Evolutionary conservation across 2,888 invertebrate genomes (phyloP).

Genomic region (Phlogophora meticulosa): DNA sequence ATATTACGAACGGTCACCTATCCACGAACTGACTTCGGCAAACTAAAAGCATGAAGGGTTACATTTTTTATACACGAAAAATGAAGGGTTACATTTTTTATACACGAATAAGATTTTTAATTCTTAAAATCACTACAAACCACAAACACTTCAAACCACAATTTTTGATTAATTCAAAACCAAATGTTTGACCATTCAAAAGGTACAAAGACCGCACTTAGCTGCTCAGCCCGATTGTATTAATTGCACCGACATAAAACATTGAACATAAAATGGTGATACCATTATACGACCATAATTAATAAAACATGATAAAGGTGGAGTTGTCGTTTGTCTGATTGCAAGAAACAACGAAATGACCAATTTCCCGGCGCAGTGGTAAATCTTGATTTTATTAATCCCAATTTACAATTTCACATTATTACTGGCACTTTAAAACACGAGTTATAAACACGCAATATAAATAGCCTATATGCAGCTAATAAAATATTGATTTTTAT

Average conservation of each 20-base stretch:
- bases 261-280: constrained; percentile 41
- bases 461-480: constrained; percentile 9
- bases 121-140: not conserved
- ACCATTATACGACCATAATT: constrained; percentile 46
- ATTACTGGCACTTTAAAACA: constrained; percentile 35
- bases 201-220: constrained; percentile 15
- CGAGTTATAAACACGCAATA: constrained; percentile 38
- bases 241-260: constrained; percentile 52
- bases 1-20: too few relatives aligned
- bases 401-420: constrained; percentile 52
- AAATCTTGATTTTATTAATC: constrained; percentile 63
- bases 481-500: constrained; percentile 19
- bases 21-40: too few relatives aligned
- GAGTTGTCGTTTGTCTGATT: constrained; percentile 47
- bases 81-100: too few relatives aligned
- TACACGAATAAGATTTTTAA: too few relatives aligned
- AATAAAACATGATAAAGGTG: constrained; percentile 66
- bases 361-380: constrained; percentile 42
- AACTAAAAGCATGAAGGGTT: too few relatives aligned
- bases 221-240: constrained; percentile 24
- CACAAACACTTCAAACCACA: not conserved
- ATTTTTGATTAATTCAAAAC: constrained; percentile 12
- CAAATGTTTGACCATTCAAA: constrained; percentile 1
- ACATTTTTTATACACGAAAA: too few relatives aligned
- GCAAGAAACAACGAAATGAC: constrained; percentile 47